Percentiles rank a stretch among this genome's conserved stretches.
phyloP scores from a whole-genome alignment of 2,113 vertebrate species.

The Limnothrissa miodon region DNA sequence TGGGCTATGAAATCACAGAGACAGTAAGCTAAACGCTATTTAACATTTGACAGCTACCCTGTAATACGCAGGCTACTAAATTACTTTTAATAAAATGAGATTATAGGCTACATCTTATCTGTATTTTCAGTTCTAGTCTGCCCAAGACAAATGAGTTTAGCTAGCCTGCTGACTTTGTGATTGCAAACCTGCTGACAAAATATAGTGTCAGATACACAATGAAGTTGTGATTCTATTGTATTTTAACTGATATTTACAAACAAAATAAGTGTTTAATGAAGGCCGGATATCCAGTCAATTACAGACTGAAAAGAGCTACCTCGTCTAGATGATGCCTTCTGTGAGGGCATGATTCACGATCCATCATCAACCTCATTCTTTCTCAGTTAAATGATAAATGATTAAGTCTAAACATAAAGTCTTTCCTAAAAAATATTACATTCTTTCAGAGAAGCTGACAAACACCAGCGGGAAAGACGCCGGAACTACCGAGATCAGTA shows the following conservation, averaged over 20 bases:
- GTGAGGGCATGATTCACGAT: not conserved
- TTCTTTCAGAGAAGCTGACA: too few species aligned
- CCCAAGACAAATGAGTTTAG: not conserved
- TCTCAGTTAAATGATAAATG: too few species aligned
- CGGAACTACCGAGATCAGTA: not conserved
- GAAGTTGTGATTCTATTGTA: not conserved
- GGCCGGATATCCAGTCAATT: not conserved
- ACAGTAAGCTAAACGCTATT: too few species aligned
- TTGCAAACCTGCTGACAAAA: not conserved
- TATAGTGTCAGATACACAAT: not conserved
- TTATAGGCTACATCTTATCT: too few species aligned
- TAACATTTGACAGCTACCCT: too few species aligned
- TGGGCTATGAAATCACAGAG: too few species aligned
- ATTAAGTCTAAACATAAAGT: too few species aligned
- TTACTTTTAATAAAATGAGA: too few species aligned
- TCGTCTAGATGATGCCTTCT: not conserved
- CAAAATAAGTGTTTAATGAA: not conserved
- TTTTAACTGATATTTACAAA: not conserved
- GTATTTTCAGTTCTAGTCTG: not conserved
- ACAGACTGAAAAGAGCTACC: not conserved
- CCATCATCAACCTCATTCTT: not conserved
- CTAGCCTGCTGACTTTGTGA: not conserved
- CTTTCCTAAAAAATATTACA: not conserved
- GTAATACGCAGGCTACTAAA: too few species aligned
- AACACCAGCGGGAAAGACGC: too few species aligned